A percentile compares a stretch with the other conserved stretches of the same genome.
Evolutionary conservation across 2,888 invertebrate genomes (phyloP).

Genomic region (Xylocampa areola): DNA sequence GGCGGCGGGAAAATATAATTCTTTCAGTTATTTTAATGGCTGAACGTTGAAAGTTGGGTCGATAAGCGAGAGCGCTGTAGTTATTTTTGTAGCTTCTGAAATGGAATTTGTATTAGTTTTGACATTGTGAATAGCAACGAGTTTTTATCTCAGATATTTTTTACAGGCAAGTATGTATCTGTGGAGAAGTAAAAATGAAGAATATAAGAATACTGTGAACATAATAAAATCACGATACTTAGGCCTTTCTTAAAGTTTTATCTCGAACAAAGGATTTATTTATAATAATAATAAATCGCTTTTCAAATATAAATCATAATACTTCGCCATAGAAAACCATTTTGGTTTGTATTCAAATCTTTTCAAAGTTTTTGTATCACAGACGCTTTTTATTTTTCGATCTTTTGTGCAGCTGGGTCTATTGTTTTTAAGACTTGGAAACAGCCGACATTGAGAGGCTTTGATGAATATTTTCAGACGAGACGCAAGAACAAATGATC

Average conservation of each 20-base stretch:
- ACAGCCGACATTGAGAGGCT: constrained; percentile 31
- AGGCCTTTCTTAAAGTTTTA: no score
- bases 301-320: not conserved
- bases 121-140: constrained; percentile 12
- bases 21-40: constrained; percentile 40
- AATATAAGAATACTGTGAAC: no score
- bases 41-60: not conserved
- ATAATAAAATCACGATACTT: no score
- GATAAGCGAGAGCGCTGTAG: constrained; percentile 29
- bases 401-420: constrained; percentile 29
- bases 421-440: constrained; percentile 38
- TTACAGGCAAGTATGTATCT: no score
- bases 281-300: no score
- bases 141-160: not conserved
- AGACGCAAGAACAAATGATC: constrained; percentile 29
- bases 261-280: no score
- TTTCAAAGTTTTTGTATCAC: constrained; percentile 40
- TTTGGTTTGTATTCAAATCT: constrained; percentile 35
- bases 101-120: constrained; percentile 11
- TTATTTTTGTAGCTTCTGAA: constrained; percentile 19
- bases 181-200: no score
- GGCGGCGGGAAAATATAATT: constrained; percentile 43
- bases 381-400: constrained; percentile 31
- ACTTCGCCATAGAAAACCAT: constrained; percentile 13
- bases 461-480: constrained; percentile 46